Evolutionary conservation across 2,888 invertebrate genomes (phyloP), one percentile per base, ranked within the genome.

Genomic region (Hemistola chrysoprasaria): DNA sequence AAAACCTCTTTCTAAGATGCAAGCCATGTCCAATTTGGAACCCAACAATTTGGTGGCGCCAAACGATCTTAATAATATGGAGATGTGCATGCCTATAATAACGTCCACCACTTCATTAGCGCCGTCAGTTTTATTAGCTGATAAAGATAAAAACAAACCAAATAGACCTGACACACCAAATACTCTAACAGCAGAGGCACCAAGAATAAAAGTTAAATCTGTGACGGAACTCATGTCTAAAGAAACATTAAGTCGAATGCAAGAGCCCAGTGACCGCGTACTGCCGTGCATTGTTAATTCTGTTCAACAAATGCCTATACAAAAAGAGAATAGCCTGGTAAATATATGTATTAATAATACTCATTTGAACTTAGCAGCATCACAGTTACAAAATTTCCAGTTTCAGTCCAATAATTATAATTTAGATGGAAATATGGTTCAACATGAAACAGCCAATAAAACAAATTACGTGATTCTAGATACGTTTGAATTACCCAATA

Each of bases 171-270:
- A n/a, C 20, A 8, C 28, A 3, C 34, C 11, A 38, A 40, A 41
- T 22, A 34, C 21, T 4, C 29, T 29, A 38, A 47, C 44, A 9
- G 22, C 40, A 22, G 35, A 49, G 25, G 32, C 43, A 4, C 81
- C 83, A 6, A 68, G 79, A 55, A 84, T 87, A 34, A 87, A 86
- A 71, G 83, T 87, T 0, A 87, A 86, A 53, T 73, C 83, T 22
- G 73, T 60, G 22, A 65, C 79, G 8, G 82, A 86, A 47, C 62
- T 87, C 29, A 79, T 86, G 84, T 64, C 83, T 1, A 59, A 62
- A 33, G 63, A 53, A 42, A 58, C 55, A 29, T 55, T 74, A 11
- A 62, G 56, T 27, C 50, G 40, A 47, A 56, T 46, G 58, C 45
- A 32, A 6, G 23, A 34, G n/a, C 26, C 43, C n/a, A n/a, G n/a